phyloP scores from a whole-genome alignment of 2,797 vertebrate species.

The Cyclura pinguis region DNA sequence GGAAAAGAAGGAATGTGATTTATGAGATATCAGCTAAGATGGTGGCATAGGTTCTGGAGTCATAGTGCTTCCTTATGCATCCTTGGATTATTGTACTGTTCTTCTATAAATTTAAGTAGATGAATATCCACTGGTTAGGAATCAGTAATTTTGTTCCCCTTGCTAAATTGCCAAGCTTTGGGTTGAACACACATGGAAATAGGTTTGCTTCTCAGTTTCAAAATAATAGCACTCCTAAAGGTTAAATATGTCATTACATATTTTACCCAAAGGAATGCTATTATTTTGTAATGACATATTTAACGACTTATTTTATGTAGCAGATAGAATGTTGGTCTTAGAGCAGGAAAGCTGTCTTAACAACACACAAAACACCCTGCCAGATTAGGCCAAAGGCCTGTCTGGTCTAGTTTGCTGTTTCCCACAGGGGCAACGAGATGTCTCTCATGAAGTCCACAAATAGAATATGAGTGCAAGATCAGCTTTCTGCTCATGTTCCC shows the following conservation, averaged over 20 bases:
- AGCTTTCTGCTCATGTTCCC: neutral
- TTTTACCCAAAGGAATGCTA: too few species aligned
- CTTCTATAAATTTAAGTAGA: neutral
- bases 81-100: neutral
- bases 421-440: neutral
- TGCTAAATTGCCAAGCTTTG: neutral
- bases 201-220: neutral
- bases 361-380: neutral
- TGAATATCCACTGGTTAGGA: neutral
- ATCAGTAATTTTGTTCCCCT: neutral
- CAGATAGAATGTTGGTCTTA: neutral
- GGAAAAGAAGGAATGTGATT: neutral
- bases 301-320: neutral
- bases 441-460: neutral
- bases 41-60: neutral
- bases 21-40: neutral
- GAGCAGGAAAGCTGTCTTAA: neutral
- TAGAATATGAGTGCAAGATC: neutral
- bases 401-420: neutral
- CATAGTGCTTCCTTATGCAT: neutral
- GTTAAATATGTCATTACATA: too few species aligned
- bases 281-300: neutral
- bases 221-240: neutral
- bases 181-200: neutral
- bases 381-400: neutral